phyloP scores from a whole-genome alignment of 2,797 vertebrate genomes.

The Delichon dasypus region DNA sequence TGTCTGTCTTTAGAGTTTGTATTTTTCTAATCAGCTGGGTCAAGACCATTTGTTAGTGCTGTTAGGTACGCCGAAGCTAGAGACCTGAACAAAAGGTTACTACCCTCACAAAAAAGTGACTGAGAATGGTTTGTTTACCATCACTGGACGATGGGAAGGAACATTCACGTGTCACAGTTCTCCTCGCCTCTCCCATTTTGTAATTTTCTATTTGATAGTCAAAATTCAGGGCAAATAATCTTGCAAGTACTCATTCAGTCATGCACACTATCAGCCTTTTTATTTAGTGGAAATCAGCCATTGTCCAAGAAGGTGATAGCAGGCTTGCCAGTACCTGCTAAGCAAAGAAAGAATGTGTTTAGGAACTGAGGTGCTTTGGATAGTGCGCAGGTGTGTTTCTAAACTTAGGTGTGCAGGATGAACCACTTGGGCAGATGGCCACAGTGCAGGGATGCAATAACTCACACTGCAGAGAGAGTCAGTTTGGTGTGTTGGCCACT shows the following conservation, averaged over 20 bases:
- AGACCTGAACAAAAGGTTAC: background rate
- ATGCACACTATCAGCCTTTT: background rate
- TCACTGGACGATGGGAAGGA: background rate
- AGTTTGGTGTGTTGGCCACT: rapidly evolving
- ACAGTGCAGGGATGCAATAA: background rate
- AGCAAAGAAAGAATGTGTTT: background rate
- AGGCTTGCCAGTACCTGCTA: background rate
- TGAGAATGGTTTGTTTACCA: background rate
- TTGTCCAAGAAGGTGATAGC: background rate
- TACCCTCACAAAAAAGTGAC: background rate
- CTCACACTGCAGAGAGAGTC: background rate
- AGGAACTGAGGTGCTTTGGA: background rate
- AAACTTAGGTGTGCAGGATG: background rate
- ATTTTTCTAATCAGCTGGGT: background rate
- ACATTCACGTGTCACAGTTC: background rate
- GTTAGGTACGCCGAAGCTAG: background rate
- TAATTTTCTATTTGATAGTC: background rate
- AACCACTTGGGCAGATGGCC: background rate
- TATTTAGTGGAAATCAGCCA: background rate
- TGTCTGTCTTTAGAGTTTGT: background rate
- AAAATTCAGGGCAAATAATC: background rate
- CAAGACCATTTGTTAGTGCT: background rate
- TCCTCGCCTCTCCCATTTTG: background rate
- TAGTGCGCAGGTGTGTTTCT: background rate
- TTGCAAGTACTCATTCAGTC: background rate